Conservation (phyloP, 2,113 vertebrate species). For the Periophthalmodon schlosseri region DNA sequence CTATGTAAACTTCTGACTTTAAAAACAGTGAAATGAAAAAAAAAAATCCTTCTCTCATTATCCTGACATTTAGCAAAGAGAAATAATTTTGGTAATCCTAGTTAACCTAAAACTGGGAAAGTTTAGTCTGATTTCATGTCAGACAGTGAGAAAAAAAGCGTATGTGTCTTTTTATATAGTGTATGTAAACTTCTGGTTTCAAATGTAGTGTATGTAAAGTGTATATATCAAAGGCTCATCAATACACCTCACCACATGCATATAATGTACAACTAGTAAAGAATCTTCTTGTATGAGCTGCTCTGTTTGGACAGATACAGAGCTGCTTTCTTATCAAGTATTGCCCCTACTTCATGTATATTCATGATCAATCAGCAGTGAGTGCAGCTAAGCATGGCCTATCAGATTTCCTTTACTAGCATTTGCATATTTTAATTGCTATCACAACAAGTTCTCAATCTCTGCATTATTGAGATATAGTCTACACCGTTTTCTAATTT, state of each 20-base stretch:
- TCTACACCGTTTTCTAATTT: slow-evolving; percentile 27
- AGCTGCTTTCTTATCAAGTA: slow-evolving; percentile 24
- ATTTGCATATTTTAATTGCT: slow-evolving; percentile 71
- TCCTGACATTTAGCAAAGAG: too few relatives aligned
- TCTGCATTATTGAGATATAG: slow-evolving; percentile 8
- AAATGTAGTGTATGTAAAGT: too few relatives aligned
- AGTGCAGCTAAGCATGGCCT: slow-evolving; percentile 61
- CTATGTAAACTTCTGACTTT: too few relatives aligned
- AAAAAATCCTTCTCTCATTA: too few relatives aligned
- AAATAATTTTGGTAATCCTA: too few relatives aligned
- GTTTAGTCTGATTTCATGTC: too few relatives aligned
- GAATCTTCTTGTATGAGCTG: slow-evolving; percentile 15
- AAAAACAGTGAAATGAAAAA: too few relatives aligned
- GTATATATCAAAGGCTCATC: neutral
- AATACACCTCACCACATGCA: neutral
- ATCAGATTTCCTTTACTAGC: slow-evolving; percentile 49
- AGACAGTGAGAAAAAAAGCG: too few relatives aligned
- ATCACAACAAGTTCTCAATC: slow-evolving; percentile 40
- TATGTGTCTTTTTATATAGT: too few relatives aligned
- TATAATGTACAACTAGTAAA: neutral
- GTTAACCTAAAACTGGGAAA: too few relatives aligned
- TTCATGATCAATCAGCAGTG: slow-evolving; percentile 59
- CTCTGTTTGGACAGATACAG: slow-evolving; percentile 7
- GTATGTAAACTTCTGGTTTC: too few relatives aligned
- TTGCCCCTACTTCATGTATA: slow-evolving; percentile 44